Evolutionary conservation across 2,888 invertebrate genomes (phyloP), one percentile per base, ranked within the genome.

Genomic region (Hecatera dysodea): DNA sequence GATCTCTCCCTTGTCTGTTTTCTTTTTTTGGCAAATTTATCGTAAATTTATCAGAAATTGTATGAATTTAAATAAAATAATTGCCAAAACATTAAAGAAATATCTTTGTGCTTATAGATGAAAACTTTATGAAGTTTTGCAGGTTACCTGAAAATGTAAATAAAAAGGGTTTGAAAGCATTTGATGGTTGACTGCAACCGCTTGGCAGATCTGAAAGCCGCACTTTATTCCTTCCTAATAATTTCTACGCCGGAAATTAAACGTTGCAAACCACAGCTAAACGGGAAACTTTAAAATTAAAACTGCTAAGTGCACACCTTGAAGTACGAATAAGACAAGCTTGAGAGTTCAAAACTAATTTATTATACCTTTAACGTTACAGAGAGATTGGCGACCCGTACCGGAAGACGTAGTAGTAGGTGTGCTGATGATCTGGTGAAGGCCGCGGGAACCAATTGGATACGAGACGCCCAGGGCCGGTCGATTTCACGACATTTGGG

Each of bases 191-290:
- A 56, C 60, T 86, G 82, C 78, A 81, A 55, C 67, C 65, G 75
- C 84, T 85, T 78, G 85, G 63, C 59, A 76, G 72, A 71, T 88
- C 90, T 91, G 87, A 90, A 93, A 91, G 85, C 86, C 88, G 84
- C 44, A 87, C 87, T 88, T 91, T 89, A 93, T 91, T 91, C 89
- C 89, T 89, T 88, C 89, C 90, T 91, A 91, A 93, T 94, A 92
- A 93, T 93, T 93, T 90, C 90, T 88, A 84, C 80, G 75, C 88
- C 93, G 94, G 94, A 94, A 94, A 94, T 94, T 94, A 94, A 94
- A 94, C 93, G 91, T 89, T 91, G 92, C 91, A 89, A 88, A 88
- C 91, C 85, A 83, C 87, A 83, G 89, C 81, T 86, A 89, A 91
- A 89, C 90, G 90, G 90, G 86, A 92, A 94, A 93, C 90, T 93